Evolutionary conservation across 2,888 invertebrate species (phyloP).

Genomic region (Amblyjoppa fuscipennis): DNA sequence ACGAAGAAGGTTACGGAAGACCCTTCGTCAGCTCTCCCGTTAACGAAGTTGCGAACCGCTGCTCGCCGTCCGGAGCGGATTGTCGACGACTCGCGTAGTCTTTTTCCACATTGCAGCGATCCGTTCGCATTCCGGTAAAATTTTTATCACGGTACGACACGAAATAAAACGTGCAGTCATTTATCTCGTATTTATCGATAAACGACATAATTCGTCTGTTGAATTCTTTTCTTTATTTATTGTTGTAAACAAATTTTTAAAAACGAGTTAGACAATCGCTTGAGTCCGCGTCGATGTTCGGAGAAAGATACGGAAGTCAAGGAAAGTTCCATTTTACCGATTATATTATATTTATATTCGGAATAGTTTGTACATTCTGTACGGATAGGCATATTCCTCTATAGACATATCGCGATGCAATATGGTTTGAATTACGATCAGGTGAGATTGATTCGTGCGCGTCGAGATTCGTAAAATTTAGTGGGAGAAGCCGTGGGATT

Average conservation of each 20-base stretch:
- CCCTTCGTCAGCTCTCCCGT: conserved; percentile 6
- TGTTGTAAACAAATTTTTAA: not conserved
- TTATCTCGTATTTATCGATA: not conserved
- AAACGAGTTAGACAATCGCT: not conserved
- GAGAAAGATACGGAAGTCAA: conserved; percentile 34
- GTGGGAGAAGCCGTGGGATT: conserved; percentile 13
- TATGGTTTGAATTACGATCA: not conserved
- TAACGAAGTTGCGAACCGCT: conserved; percentile 20
- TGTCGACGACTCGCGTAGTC: not conserved
- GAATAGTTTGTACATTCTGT: not conserved
- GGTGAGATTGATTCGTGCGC: not conserved
- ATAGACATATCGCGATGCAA: not conserved
- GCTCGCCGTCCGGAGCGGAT: not conserved
- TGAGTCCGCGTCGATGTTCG: conserved; percentile 13
- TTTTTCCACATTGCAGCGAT: not conserved
- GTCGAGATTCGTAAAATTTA: not conserved
- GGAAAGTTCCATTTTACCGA: conserved; percentile 22
- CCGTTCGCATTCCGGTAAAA: not conserved
- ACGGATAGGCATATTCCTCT: not conserved
- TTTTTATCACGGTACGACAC: not conserved
- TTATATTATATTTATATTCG: not conserved
- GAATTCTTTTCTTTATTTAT: not conserved
- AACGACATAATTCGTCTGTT: not conserved
- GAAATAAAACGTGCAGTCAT: not conserved
- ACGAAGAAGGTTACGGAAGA: not conserved